Evolutionary conservation across 2,797 vertebrate genomes (phyloP).

Genomic region (Hypotaenidia okinawae): DNA sequence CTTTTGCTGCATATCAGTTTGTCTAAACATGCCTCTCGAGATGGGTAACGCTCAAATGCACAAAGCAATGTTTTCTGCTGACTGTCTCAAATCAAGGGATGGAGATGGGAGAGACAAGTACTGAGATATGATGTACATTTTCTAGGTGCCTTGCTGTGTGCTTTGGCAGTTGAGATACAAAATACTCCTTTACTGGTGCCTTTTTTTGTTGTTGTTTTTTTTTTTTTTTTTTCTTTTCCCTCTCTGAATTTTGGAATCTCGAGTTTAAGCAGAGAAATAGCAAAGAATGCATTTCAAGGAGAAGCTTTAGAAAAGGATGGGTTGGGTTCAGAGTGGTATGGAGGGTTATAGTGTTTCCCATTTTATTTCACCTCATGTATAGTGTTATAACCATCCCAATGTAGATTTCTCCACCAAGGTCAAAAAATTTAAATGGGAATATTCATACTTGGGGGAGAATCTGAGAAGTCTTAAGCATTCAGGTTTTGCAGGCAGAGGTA

Average conservation of each 20-base stretch:
- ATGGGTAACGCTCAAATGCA: neutral
- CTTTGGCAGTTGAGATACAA: neutral
- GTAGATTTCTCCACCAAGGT: neutral
- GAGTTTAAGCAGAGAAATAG: neutral
- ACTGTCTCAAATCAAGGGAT: neutral
- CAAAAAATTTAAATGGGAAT: neutral
- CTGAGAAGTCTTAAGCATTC: neutral
- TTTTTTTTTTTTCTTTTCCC: no score
- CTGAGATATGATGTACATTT: fast-evolving
- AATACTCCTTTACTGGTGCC: neutral
- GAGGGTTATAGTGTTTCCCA: neutral
- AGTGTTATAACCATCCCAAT: neutral
- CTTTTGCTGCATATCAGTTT: neutral
- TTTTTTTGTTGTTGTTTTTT: no score
- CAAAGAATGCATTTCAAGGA: neutral
- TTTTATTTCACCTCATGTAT: neutral
- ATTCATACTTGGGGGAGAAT: neutral
- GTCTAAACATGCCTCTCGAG: neutral
- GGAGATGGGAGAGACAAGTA: neutral
- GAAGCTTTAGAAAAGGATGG: neutral
- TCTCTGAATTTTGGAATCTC: neutral
- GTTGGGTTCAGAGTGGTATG: neutral
- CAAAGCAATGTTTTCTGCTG: neutral
- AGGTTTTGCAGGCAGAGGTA: neutral
- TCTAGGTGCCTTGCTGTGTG: neutral